Percentiles rank a stretch among this genome's conserved stretches.
phyloP scores from a whole-genome alignment of 2,797 vertebrate species.

The Tarsius wallacei region DNA sequence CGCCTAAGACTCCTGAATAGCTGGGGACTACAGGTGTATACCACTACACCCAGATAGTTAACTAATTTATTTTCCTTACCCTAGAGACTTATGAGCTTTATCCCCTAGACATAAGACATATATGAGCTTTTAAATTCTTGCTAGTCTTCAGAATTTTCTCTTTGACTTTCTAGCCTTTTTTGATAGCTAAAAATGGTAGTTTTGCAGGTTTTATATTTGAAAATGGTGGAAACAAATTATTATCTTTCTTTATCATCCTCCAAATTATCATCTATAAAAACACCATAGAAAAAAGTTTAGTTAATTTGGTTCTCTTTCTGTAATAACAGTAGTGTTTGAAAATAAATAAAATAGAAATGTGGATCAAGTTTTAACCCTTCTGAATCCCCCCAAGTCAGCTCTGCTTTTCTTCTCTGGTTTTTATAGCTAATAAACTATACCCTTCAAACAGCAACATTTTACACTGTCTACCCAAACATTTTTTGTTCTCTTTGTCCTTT shows the following conservation, averaged over 20 bases:
- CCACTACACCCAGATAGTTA: too few species aligned
- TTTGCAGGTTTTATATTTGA: background rate
- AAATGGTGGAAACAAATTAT: background rate
- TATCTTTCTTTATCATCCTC: background rate
- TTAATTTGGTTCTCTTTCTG: background rate
- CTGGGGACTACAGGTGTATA: too few species aligned
- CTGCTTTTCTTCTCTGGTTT: background rate
- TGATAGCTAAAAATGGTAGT: background rate
- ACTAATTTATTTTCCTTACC: too few species aligned
- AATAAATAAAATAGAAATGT: background rate
- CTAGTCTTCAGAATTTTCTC: background rate
- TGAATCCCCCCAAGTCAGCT: background rate
- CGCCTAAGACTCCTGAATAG: too few species aligned
- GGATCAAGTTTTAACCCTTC: background rate
- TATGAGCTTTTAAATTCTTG: background rate
- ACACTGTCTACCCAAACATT: background rate
- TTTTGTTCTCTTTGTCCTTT: background rate
- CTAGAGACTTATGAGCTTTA: too few species aligned
- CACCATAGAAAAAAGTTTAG: background rate
- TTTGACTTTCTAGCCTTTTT: background rate
- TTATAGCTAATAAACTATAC: background rate
- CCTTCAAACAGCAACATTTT: too few species aligned
- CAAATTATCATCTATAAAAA: background rate
- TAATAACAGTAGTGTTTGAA: background rate
- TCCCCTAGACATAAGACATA: too few species aligned